phyloP scores from a whole-genome alignment of 2,888 invertebrate genomes.

The Cheilosia grossa region DNA sequence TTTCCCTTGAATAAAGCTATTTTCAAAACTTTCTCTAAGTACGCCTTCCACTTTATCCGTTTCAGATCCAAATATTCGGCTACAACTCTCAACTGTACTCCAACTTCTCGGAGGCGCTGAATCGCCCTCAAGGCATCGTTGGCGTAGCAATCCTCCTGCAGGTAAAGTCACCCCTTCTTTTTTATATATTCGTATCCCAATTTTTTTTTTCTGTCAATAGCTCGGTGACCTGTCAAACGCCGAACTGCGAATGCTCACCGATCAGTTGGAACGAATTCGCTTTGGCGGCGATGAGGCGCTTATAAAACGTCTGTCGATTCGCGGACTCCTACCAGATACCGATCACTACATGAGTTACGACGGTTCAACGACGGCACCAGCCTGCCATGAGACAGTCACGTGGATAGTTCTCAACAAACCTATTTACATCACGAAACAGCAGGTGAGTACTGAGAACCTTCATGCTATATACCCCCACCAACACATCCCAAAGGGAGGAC shows the following conservation, averaged over 20 bases:
- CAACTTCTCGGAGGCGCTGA: constrained; percentile 97
- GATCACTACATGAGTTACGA: constrained; percentile 99
- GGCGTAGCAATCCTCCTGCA: constrained; percentile 97
- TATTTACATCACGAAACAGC: constrained; percentile 98
- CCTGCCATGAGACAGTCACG: constrained; percentile 99
- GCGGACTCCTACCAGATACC: constrained; percentile 95
- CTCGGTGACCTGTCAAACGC: constrained; percentile 96
- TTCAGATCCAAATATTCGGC: constrained; percentile 98
- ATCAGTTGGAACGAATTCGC: constrained; percentile 95
- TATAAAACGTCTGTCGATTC: constrained; percentile 92
- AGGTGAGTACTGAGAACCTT: constrained; percentile 86
- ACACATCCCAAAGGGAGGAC: background rate
- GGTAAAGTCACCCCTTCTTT: constrained; percentile 85
- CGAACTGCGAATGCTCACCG: constrained; percentile 94
- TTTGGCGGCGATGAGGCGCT: constrained; percentile 95
- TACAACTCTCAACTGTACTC: constrained; percentile 98
- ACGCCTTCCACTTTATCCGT: constrained; percentile 79
- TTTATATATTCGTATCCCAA: background rate
- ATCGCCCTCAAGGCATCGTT: constrained; percentile 97
- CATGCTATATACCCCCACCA: too few species aligned
- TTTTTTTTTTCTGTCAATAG: constrained; percentile 83
- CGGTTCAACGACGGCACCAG: constrained; percentile 97
- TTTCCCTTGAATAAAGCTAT: too few species aligned
- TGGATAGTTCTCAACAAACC: constrained; percentile 99
- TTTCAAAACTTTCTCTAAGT: background rate